These are phyloP conservation scores for Tychaedon coryphoeus DNA, from an alignment of 2,113 vertebrate genomes.

Conservation along the genomic window DNA sequence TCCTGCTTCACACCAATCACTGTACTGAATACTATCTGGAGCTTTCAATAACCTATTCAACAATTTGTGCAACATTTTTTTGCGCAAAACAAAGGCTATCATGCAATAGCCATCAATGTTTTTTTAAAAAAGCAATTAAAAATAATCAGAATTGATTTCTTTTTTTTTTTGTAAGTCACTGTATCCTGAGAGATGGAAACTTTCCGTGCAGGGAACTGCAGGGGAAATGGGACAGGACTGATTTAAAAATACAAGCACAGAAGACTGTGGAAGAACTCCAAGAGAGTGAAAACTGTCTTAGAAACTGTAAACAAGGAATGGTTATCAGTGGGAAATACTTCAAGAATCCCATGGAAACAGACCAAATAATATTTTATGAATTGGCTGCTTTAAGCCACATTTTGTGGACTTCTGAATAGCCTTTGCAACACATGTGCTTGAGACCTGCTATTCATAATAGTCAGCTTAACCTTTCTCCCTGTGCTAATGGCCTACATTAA, in stretches of 20 bases:
- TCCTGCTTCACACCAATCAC: neutral
- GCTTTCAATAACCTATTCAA: neutral
- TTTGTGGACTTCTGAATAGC: slow-evolving; percentile 7
- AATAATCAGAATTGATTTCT: neutral
- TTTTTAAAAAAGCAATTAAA: neutral
- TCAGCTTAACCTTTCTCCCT: slow-evolving; percentile 21
- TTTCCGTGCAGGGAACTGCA: neutral
- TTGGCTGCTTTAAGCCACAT: slow-evolving; percentile 1
- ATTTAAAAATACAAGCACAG: slow-evolving; percentile 36
- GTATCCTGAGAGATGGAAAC: neutral
- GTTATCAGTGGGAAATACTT: slow-evolving; percentile 54
- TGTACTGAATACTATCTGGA: neutral
- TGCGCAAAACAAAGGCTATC: neutral
- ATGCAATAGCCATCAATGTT: neutral
- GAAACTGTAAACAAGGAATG: slow-evolving; percentile 47
- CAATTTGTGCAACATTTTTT: neutral
- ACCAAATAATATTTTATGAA: slow-evolving; percentile 59
- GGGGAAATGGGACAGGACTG: neutral
- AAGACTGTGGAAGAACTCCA: slow-evolving; percentile 38
- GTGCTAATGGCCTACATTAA: slow-evolving; percentile 5
- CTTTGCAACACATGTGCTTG: slow-evolving; percentile 8
- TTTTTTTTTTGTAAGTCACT: neutral
- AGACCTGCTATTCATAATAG: neutral
- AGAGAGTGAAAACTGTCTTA: slow-evolving; percentile 29
- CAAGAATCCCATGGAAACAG: slow-evolving; percentile 35